Conservation (phyloP, 2,888 invertebrate species). For the Sphecodes monilicornis region DNA sequence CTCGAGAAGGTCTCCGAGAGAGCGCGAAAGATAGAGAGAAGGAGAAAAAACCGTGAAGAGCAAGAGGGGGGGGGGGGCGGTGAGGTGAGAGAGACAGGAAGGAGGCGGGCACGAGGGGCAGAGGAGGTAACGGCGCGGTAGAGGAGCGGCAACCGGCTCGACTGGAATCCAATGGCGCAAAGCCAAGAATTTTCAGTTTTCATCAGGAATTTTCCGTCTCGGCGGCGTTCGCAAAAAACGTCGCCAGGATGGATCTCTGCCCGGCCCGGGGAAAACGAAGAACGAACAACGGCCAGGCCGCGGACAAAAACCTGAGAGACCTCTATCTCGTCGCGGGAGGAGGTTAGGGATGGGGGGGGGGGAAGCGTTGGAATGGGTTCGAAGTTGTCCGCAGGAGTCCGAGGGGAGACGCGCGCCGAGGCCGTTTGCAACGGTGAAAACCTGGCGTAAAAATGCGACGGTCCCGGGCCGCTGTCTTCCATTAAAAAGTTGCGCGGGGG, state of each 20-base stretch:
- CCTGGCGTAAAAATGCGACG: slow-evolving; percentile 17
- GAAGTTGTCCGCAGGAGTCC: slow-evolving; percentile 34
- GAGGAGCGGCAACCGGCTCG: slow-evolving; percentile 82
- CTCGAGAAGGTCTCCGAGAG: slow-evolving; percentile 24
- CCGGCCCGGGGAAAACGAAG: slow-evolving; percentile 7
- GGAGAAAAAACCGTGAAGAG: neutral
- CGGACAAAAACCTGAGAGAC: slow-evolving; percentile 37
- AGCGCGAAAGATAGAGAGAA: neutral
- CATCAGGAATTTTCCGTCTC: slow-evolving; percentile 54
- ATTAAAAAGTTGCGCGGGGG: slow-evolving; percentile 7
- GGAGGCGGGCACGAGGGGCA: slow-evolving; percentile 48
- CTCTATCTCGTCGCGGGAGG: neutral
- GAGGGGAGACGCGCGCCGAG: neutral
- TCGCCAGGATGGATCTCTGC: slow-evolving; percentile 11
- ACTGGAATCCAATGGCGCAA: slow-evolving; percentile 83
- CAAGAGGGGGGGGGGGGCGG: neutral
- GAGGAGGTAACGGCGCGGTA: slow-evolving; percentile 78
- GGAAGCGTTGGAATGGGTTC: neutral
- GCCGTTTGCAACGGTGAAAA: neutral
- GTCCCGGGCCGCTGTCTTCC: slow-evolving; percentile 1
- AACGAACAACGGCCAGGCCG: slow-evolving; percentile 37
- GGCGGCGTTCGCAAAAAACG: slow-evolving; percentile 33
- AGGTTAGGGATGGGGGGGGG: neutral
- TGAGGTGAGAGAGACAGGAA: slow-evolving; percentile 14
- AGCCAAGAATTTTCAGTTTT: slow-evolving; percentile 67